Evolutionary conservation across 2,888 invertebrate genomes (phyloP), one percentile per base, ranked within the genome.

Genomic region (Drosophila macrospina): DNA sequence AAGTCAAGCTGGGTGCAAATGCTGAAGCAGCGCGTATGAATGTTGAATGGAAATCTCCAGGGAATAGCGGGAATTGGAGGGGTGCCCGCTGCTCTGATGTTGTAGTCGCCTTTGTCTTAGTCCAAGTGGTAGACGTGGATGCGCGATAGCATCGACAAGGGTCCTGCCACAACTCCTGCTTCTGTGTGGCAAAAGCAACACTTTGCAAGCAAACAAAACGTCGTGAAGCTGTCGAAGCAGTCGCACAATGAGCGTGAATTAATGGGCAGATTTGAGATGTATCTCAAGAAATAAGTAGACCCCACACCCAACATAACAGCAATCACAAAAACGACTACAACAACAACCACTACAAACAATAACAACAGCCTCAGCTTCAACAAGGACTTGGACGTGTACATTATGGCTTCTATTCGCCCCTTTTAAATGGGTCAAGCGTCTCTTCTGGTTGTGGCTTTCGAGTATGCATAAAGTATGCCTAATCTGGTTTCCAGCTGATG

Each of bases 1-100:
- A 85, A 86, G 88, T 85, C 85, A 85, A 85, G 85, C 85, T 85
- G 85, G 68, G 85, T 85, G 74, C 88, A 88, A 88, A 80, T 80
- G 84, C 65, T 65, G 60, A 54, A 70, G 65, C 26, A 37, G 30
- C 50, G 66, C 54, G 32, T 55, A 44, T 37, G 48, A 65, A 66
- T 55, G 55, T 50, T 52, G 47, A 55, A 55, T 45, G 45, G 36
- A 45, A 24, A 56, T 16, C 36, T 28, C 41, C 4, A 13, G 60
- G 20, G 60, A 32, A 36, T 10, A 10, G 34, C 10, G 32, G 13
- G n/a, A 8, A 6, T 10, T 0, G 16, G 7, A 10, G 16, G 8
- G 2, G 24, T 4, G 34, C 10, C 20, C 3, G 0, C 7, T 5
- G 15, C 16, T 13, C 15, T 37, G 54, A 4, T 30, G 41, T 15